Conservation (phyloP, 2,113 vertebrate genomes). For the Anarhynchus alexandrinus region DNA sequence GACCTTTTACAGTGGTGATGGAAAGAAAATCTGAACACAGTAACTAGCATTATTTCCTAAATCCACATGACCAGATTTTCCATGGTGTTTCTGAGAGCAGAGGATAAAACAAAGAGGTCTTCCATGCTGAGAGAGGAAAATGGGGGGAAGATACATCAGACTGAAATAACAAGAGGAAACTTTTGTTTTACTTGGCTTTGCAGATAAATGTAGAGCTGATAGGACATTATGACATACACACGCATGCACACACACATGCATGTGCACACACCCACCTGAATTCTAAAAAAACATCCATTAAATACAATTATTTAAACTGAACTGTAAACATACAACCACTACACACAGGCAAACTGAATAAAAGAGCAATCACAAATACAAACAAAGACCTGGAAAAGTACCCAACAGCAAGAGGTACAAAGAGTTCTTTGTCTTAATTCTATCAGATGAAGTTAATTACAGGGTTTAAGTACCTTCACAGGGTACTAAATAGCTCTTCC, state of each 20-base stretch:
- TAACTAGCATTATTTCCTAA: background rate
- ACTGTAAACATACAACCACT: background rate
- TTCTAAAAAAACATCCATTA: background rate
- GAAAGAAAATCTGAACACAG: background rate
- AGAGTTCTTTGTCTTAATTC: background rate
- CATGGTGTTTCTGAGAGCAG: background rate
- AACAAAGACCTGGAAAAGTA: background rate
- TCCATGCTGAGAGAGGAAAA: background rate
- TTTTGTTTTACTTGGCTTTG: background rate
- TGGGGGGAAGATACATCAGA: background rate
- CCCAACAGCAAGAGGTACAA: background rate
- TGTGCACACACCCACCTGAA: background rate
- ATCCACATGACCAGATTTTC: background rate
- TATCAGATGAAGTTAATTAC: background rate
- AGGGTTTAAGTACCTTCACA: background rate
- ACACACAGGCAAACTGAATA: background rate
- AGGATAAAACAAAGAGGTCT: background rate
- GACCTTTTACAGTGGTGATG: background rate
- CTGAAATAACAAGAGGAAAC: background rate
- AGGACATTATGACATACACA: background rate
- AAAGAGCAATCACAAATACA: background rate
- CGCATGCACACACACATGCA: background rate
- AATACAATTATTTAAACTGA: background rate
- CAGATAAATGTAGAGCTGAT: background rate
- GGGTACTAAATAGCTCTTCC: background rate